Evolutionary conservation across 2,797 vertebrate genomes (phyloP), one percentile per base, ranked within the genome.

Genomic region (Acestrorhynchus altus): DNA sequence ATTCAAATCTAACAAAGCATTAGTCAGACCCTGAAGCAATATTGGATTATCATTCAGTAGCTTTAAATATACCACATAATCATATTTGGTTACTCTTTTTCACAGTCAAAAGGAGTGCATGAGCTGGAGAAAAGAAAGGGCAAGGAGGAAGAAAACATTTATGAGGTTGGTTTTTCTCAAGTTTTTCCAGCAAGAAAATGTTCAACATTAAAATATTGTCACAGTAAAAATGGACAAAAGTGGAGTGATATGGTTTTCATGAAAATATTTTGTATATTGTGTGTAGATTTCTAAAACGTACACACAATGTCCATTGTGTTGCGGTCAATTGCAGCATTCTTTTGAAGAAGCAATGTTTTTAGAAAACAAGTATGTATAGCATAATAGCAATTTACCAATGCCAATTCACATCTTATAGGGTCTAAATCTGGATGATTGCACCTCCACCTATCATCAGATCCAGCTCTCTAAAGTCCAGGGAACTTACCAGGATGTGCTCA

Each of bases 371-470:
- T n/a, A n/a, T n/a, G n/a, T n/a, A n/a, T n/a, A n/a, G n/a, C n/a
- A n/a, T n/a, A n/a, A n/a, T n/a, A n/a, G n/a, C n/a, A n/a, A n/a
- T n/a, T n/a, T n/a, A 64, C 52, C 18, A 63, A 63, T 8, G 20
- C 12, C 63, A 1, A 22, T 18, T 66, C 15, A 15, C 46, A 16
- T 76, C 63, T n/a, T 18, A 18, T 75, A 96, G 96, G 96, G 95
- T 40, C 90, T 97, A 18, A 95, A 96, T 84, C 84, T 96, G 2
- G 95, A 96, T 0, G 94, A 96, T 1, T 95, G 94, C 61, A 85
- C 83, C 59, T 83, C 93, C 61, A 88, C 94, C 80, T 97, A 97
- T 18, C 95, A 97, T 84, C 94, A 96, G 86, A 96, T 97, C 46
- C 94, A 95, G 28, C 89, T 92, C 22, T 84, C 86, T 40, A 91